phyloP scores from a whole-genome alignment of 2,888 invertebrate species.

The Ennomos erosarius region DNA sequence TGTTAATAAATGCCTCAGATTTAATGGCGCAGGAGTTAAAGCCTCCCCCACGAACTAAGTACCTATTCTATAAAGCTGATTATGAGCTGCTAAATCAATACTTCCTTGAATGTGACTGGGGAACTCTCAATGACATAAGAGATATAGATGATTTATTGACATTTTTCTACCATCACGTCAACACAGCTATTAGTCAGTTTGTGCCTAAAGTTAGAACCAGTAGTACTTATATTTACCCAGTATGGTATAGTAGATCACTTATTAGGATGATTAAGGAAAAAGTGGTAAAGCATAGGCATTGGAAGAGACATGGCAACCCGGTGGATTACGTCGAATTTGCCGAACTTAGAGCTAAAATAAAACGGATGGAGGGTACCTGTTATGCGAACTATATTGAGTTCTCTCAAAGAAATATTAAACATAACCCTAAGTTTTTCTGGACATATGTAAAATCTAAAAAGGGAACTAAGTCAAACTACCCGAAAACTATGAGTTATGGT shows the following conservation, averaged over 20 bases:
- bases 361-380: neutral
- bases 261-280: constrained; percentile 15
- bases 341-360: neutral
- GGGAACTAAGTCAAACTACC: constrained; percentile 4
- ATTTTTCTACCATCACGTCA: neutral
- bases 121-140: neutral
- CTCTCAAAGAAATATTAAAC: constrained; percentile 13
- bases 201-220: neutral
- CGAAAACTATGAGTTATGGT: constrained; percentile 6
- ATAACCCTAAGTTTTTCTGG: constrained; percentile 12
- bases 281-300: neutral
- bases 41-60: too few species aligned
- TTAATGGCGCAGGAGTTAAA: too few species aligned
- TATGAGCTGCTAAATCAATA: too few species aligned
- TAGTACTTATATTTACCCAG: constrained; percentile 3
- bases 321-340: constrained; percentile 7
- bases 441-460: constrained; percentile 10
- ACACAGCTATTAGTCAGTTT: neutral
- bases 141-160: neutral
- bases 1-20: neutral
- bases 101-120: too few species aligned
- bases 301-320: constrained; percentile 2
- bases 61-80: too few species aligned
- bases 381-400: neutral
- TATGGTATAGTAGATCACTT: constrained; percentile 10